A percentile compares a stretch with the other conserved stretches of the same genome.
These are phyloP conservation scores for Endomychus coccineus DNA, from an alignment of 2,888 invertebrate species.

Conservation along the genomic window DNA sequence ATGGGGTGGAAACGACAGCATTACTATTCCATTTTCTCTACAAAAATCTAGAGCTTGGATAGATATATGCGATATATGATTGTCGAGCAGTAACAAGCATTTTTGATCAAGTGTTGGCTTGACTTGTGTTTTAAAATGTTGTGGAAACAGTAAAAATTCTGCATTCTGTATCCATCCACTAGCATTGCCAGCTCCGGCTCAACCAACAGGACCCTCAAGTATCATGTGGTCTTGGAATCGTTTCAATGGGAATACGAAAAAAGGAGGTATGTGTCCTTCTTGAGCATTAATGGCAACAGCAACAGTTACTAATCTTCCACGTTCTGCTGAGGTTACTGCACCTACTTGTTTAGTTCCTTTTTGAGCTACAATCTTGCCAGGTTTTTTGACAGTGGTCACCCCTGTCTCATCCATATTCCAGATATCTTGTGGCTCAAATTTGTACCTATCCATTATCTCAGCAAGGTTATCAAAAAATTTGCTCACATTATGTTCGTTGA, in stretches of 20 bases:
- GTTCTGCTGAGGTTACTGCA: conserved; percentile 34
- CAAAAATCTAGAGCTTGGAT: conserved; percentile 19
- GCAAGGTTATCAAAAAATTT: conserved; percentile 23
- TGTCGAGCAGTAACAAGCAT: conserved; percentile 4
- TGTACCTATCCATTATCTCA: conserved; percentile 13
- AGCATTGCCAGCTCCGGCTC: conserved; percentile 4
- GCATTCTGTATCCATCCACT: conserved; percentile 7
- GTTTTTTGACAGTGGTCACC: conserved; percentile 37
- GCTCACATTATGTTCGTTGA: conserved; percentile 24
- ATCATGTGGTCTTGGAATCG: conserved; percentile 20
- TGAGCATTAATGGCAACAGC: conserved; percentile 26
- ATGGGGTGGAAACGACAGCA: conserved; percentile 17
- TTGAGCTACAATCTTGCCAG: conserved; percentile 33
- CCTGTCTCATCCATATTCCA: conserved; percentile 39
- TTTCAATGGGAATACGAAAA: conserved; percentile 32
- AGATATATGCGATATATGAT: conserved; percentile 7
- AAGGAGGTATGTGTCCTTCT: conserved; percentile 31
- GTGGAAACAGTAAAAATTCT: conserved; percentile 3
- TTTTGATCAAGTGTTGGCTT: conserved; percentile 5
- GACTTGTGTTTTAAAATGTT: conserved; percentile 9
- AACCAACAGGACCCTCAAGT: conserved; percentile 9
- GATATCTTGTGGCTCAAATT: conserved; percentile 23
- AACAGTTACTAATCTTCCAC: conserved; percentile 30
- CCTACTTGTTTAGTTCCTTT: conserved; percentile 36
- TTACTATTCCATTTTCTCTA: conserved; percentile 20